Conservation (phyloP, 2,797 vertebrate genomes). For the Brachyrhaphis roseni region DNA sequence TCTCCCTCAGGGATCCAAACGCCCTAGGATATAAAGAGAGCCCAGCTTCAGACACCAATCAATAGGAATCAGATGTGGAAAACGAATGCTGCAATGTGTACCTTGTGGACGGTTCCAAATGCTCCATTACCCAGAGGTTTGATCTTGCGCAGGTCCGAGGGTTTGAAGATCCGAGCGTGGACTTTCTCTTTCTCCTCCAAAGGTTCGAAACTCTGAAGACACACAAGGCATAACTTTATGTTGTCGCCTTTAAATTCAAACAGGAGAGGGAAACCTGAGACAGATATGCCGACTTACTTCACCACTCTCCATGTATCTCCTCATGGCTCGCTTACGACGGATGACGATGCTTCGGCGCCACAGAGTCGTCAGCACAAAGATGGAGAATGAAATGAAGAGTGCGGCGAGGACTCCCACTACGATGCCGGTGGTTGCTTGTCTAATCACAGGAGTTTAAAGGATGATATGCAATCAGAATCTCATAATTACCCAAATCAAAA, state of each 20-base stretch:
- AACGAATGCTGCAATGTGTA: conserved; percentile 47
- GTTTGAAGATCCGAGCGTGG: conserved; percentile 87
- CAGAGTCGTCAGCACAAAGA: conserved; percentile 83
- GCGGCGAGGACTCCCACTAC: conserved; percentile 82
- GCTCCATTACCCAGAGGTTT: conserved; percentile 91
- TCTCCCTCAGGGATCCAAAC: conserved; percentile 96
- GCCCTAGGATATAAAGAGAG: conserved; percentile 77
- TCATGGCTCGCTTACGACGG: conserved; percentile 92
- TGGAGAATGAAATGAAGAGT: conserved; percentile 77
- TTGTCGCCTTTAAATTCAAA: not conserved
- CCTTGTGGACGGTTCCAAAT: conserved; percentile 94
- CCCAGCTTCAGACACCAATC: not conserved
- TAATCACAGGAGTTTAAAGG: conserved; percentile 44
- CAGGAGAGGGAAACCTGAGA: not conserved
- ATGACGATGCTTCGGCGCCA: conserved; percentile 90
- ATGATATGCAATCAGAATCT: not conserved
- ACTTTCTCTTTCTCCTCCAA: conserved; percentile 93
- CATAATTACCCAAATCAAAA: conserved; percentile 7
- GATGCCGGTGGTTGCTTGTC: conserved; percentile 79
- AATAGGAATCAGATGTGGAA: conserved; percentile 5
- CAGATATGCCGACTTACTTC: conserved; percentile 80
- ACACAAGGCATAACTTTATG: conserved; percentile 15
- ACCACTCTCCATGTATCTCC: conserved; percentile 91
- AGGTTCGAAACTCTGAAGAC: conserved; percentile 87
- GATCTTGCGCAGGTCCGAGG: conserved; percentile 88